Base-by-base conservation (phyloP, 2,113 vertebrate genomes). In the Toxostoma redivivum region DNA sequence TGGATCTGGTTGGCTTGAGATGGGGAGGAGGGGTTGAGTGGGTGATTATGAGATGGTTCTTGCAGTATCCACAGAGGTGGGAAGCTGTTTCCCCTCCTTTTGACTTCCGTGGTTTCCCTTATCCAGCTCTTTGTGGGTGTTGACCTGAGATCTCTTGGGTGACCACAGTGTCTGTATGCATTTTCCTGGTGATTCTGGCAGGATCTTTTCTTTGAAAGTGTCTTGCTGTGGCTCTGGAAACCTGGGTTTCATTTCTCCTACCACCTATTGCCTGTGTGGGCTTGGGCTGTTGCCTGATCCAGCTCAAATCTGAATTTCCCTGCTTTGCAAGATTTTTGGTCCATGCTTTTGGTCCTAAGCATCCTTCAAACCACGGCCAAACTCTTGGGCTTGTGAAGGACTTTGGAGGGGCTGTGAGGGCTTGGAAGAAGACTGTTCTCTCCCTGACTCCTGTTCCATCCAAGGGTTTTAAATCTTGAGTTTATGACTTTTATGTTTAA, bases 121-220 rank as follows among this genome's bases (percentile, higher is more conserved):
- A 7, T 17, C 30, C 53, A 76, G 44, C 12, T 47, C 27, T 35
- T 25, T 24, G 13, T 73, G 69, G 58, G 15, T 25, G 9, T 51
- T 81, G 40, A 33, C 18, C 21, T 0, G 1, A 33, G 47, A 19
- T 92, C 45, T 81, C 16, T 3, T 35, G 50, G 30, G 20, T 27
- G 45, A 44, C 47, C 7, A 0, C 20, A 22, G 47, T 58, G 50
- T 2, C 7, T 38, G 13, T n/a, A 0, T 38, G n/a, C 9, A 22
- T 65, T 81, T 19, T 77, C 30, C 66, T 50, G 54, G 23, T 37
- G 73, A 31, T 54, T 54, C n/a, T 62, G 84, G n/a, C 16, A 54
- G 48, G 40, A 24, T 40, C 56, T 53, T 37, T 62, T 57, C 60
- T 70, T 85, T 31, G 8, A 2, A 81, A 60, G 47, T 53, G 33